Conservation (phyloP, 2,113 vertebrate species). For the Brevimyrus niger region DNA sequence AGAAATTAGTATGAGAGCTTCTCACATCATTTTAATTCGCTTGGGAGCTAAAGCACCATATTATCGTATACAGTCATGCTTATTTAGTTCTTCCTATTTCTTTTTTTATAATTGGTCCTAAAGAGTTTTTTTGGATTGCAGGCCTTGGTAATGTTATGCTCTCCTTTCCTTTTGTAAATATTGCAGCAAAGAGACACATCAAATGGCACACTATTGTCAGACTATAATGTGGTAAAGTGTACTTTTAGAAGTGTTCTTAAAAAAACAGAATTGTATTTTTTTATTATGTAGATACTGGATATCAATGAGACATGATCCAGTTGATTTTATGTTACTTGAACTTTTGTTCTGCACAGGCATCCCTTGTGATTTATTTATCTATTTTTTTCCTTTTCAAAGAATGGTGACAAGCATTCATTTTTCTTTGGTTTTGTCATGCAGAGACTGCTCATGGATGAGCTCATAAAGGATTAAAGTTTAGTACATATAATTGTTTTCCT, state of each 20-base stretch:
- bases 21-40: neutral
- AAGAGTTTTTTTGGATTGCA: neutral
- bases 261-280: neutral
- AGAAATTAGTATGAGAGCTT: neutral
- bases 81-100: neutral
- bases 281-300: neutral
- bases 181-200: neutral
- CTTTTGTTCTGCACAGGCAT: neutral
- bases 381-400: conserved; percentile 32
- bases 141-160: neutral
- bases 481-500: conserved; percentile 64
- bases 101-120: neutral
- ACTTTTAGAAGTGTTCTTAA: neutral
- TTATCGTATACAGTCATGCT: neutral
- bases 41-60: neutral
- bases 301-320: neutral
- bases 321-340: neutral
- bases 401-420: conserved; percentile 27
- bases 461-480: conserved; percentile 65
- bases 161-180: neutral
- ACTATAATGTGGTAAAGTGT: neutral
- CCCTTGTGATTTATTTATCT: neutral
- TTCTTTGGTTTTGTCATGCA: conserved; percentile 34
- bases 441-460: conserved; percentile 51
- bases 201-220: neutral